Conservation (phyloP, 2,888 invertebrate species). For the Latheticus oryzae region DNA sequence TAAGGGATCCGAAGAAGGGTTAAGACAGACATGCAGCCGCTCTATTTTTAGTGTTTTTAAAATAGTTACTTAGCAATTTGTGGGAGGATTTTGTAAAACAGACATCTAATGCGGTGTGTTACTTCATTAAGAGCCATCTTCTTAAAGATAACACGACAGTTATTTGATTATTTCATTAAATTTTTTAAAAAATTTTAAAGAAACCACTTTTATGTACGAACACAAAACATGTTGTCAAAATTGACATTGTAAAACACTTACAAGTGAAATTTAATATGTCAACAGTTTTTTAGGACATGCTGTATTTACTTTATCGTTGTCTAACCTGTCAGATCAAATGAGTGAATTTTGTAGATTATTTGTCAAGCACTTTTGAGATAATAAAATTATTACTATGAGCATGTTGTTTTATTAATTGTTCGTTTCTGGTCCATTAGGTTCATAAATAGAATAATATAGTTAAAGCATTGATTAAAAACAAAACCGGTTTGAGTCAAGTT, state of each 20-base stretch:
- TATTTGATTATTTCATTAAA: conserved; percentile 35
- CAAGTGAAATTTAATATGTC: no score
- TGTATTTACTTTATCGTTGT: no score
- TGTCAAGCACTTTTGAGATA: no score
- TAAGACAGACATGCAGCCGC: conserved; percentile 56
- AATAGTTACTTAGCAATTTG: conserved; percentile 61
- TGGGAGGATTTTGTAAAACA: conserved; percentile 59
- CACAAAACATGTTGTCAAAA: no score
- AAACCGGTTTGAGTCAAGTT: conserved; percentile 7
- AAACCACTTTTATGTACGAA: no score
- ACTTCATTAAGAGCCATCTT: conserved; percentile 50
- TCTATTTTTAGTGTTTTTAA: conserved; percentile 63
- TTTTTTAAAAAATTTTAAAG: no score
- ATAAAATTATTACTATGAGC: no score
- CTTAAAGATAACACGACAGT: conserved; percentile 34
- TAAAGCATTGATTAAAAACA: conserved; percentile 7
- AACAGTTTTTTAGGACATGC: no score
- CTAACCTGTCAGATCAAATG: no score
- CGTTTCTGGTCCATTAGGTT: conserved; percentile 23
- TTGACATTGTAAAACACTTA: no score
- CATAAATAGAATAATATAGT: conserved; percentile 15
- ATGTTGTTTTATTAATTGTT: conserved; percentile 13
- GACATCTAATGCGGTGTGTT: conserved; percentile 51
- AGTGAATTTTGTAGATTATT: no score
- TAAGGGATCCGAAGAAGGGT: conserved; percentile 51